Evolutionary conservation across 2,113 vertebrate species (phyloP).

Genomic region (Otus sunia): DNA sequence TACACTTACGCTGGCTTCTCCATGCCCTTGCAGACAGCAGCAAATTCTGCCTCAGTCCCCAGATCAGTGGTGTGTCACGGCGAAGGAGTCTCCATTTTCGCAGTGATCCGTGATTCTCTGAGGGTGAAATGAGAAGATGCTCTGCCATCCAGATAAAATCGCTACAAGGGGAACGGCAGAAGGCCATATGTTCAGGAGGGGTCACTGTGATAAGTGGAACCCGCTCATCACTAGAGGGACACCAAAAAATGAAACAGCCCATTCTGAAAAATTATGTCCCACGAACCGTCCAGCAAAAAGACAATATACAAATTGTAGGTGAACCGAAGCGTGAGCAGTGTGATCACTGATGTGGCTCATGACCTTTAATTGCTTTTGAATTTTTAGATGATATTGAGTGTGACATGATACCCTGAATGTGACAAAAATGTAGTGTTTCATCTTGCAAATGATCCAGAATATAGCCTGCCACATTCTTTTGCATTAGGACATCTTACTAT

Average conservation of each 20-base stretch:
- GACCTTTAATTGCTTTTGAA: neutral
- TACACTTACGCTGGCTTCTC: neutral
- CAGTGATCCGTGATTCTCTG: neutral
- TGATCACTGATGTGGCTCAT: neutral
- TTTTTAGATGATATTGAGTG: neutral
- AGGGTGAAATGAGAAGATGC: neutral
- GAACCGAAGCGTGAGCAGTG: neutral
- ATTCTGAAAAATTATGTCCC: neutral
- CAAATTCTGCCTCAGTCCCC: neutral
- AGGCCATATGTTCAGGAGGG: neutral
- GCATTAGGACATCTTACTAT: neutral
- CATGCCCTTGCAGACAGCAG: neutral
- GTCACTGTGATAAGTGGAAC: neutral
- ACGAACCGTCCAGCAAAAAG: neutral
- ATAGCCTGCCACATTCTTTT: neutral
- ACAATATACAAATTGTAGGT: fast-evolving
- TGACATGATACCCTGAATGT: neutral
- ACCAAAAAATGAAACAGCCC: neutral
- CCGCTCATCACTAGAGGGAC: neutral
- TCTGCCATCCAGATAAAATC: neutral
- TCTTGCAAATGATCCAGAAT: neutral
- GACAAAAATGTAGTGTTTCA: neutral
- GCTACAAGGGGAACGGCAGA: neutral
- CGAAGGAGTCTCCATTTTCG: neutral
- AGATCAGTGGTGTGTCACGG: fast-evolving